phyloP scores from a whole-genome alignment of 2,797 vertebrate genomes.

The Ambastaia sidthimunki region DNA sequence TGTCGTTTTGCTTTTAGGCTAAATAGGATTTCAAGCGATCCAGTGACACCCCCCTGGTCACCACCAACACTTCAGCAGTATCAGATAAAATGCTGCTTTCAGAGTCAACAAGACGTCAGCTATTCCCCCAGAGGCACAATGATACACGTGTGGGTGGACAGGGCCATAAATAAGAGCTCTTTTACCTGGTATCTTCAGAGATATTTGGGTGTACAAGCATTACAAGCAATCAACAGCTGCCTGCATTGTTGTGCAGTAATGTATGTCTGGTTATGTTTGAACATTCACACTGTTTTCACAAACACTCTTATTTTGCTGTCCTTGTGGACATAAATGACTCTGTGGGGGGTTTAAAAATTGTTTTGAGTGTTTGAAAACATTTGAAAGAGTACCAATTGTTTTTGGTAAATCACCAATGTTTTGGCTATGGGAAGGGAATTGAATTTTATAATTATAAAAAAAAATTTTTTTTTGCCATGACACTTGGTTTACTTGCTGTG shows the following conservation, averaged over 20 bases:
- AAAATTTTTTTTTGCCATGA: too few relatives aligned
- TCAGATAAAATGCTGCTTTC: slow-evolving; percentile 38
- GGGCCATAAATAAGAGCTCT: slow-evolving; percentile 52
- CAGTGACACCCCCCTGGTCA: not conserved
- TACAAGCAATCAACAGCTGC: slow-evolving; percentile 47
- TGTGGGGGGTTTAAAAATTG: not conserved
- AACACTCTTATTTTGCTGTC: too few relatives aligned
- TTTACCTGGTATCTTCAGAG: slow-evolving; percentile 34
- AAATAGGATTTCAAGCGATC: not conserved
- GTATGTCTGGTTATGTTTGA: slow-evolving; percentile 48
- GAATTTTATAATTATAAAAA: too few relatives aligned
- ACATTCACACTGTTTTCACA: slow-evolving; percentile 40
- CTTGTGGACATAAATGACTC: not conserved
- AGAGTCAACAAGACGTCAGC: slow-evolving; percentile 45
- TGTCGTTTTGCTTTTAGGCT: not conserved
- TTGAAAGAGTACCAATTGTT: not conserved
- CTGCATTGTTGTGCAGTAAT: not conserved
- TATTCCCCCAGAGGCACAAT: slow-evolving; percentile 41
- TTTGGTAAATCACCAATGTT: not conserved
- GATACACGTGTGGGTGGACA: slow-evolving; percentile 37
- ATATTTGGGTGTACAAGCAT: slow-evolving; percentile 51
- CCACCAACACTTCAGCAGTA: slow-evolving; percentile 21
- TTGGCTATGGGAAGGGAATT: too few relatives aligned
- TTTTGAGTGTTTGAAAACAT: not conserved
- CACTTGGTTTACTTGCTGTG: too few relatives aligned